These are phyloP conservation scores for Salticus scenicus DNA, from an alignment of 2,888 invertebrate genomes.

Conservation along the genomic window DNA sequence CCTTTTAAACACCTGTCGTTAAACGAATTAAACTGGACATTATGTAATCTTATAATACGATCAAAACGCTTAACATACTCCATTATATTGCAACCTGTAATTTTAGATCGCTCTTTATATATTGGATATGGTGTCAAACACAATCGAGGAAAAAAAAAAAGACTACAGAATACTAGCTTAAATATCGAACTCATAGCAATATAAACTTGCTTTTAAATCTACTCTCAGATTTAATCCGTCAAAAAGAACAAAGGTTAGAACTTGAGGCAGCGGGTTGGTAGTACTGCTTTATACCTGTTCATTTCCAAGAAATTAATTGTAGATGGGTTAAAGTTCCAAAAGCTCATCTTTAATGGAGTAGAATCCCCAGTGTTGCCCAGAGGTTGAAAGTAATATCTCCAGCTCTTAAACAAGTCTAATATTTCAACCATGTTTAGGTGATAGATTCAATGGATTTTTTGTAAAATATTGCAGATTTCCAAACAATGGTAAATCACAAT, in stretches of 20 bases:
- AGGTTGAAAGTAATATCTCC: neutral
- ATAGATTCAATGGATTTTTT: no score
- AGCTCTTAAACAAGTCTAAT: neutral
- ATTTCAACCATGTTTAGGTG: neutral
- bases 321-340: conserved; percentile 25
- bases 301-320: conserved; percentile 33
- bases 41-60: neutral
- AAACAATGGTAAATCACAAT: no score
- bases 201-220: neutral
- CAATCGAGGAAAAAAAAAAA: neutral
- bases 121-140: neutral
- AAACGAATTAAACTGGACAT: neutral
- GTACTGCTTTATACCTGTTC: conserved; percentile 17
- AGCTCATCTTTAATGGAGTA: conserved; percentile 26
- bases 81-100: neutral
- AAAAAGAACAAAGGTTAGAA: neutral
- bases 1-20: no score
- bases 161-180: neutral
- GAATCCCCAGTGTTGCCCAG: neutral
- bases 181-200: neutral
- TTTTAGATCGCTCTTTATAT: neutral
- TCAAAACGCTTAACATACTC: neutral
- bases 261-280: neutral
- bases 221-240: neutral
- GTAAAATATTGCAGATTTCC: no score